phyloP scores from a whole-genome alignment of 1,140 invertebrate genomes.

The Steinernema khuongi region DNA sequence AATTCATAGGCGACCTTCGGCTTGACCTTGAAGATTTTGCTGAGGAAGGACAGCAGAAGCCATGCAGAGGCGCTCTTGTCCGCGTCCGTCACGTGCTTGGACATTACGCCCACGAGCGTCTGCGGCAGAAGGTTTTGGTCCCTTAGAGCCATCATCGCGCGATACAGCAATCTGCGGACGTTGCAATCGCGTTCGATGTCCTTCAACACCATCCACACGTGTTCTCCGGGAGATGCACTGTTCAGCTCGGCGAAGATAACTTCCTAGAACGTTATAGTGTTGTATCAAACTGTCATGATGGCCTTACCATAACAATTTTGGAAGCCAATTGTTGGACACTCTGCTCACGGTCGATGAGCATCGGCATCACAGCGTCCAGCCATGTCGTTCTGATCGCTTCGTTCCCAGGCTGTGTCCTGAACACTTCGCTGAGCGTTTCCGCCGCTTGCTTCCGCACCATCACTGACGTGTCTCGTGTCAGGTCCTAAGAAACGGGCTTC shows the following conservation, averaged over 20 bases:
- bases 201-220: background rate
- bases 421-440: background rate
- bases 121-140: background rate
- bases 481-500: background rate
- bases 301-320: background rate
- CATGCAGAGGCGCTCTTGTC: background rate
- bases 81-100: background rate
- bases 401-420: background rate
- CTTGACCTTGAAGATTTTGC: background rate
- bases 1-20: background rate
- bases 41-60: constrained; percentile 3
- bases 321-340: background rate
- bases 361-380: background rate
- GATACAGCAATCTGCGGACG: background rate
- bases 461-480: background rate
- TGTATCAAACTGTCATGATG: background rate
- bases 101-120: background rate
- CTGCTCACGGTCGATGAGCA: background rate
- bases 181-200: background rate
- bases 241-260: background rate
- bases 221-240: background rate
- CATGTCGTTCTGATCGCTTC: background rate
- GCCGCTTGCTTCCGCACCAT: background rate
- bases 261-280: background rate
- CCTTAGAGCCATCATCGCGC: background rate